Conservation (phyloP, 2,888 invertebrate species). For the Nectonema munidae region DNA sequence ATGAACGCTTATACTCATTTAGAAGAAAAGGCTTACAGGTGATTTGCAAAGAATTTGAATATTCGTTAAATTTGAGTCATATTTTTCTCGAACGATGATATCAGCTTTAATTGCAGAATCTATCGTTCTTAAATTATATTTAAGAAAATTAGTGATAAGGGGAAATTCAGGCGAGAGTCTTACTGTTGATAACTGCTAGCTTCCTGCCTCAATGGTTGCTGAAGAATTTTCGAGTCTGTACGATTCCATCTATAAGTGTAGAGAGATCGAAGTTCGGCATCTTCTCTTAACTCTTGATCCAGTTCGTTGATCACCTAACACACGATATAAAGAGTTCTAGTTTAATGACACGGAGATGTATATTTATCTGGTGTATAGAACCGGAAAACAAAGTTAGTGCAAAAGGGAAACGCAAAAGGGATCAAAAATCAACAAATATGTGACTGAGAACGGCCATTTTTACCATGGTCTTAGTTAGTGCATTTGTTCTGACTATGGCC, state of each 20-base stretch:
- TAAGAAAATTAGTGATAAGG: conserved; percentile 7
- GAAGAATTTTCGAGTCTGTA: conserved; percentile 50
- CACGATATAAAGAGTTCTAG: too few relatives aligned
- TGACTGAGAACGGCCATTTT: too few relatives aligned
- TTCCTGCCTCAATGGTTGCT: conserved; percentile 39
- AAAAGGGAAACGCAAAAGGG: too few relatives aligned
- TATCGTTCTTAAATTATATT: conserved; percentile 31
- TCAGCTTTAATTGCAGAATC: conserved; percentile 51
- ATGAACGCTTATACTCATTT: conserved; percentile 12
- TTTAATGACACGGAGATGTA: too few relatives aligned
- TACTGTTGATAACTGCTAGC: conserved; percentile 9
- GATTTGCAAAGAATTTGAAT: conserved; percentile 46
- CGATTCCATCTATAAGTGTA: conserved; percentile 72
- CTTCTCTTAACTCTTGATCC: conserved; percentile 60
- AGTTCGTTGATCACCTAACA: conserved; percentile 31
- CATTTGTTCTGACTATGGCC: too few relatives aligned
- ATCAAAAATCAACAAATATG: too few relatives aligned
- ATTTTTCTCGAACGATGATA: conserved; percentile 51
- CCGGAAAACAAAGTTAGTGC: too few relatives aligned
- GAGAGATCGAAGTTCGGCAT: conserved; percentile 48
- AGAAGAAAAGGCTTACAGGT: conserved; percentile 24
- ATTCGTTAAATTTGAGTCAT: conserved; percentile 38
- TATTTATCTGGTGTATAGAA: too few relatives aligned
- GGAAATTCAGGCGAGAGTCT: background rate
- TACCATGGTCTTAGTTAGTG: too few relatives aligned